These are phyloP conservation scores for Sphecodes monilicornis DNA, from an alignment of 2,888 invertebrate species.

Conservation along the genomic window DNA sequence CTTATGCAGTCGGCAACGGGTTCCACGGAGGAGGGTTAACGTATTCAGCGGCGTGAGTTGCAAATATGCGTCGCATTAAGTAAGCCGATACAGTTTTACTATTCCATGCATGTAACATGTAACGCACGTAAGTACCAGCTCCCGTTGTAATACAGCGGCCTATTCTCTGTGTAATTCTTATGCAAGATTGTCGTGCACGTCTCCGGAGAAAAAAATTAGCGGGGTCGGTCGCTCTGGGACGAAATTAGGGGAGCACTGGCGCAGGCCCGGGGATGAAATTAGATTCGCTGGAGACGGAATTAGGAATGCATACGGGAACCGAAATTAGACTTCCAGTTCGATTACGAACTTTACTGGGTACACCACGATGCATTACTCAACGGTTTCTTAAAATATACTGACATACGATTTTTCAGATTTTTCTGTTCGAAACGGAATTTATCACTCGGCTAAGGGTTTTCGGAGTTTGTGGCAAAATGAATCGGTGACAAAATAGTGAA, in stretches of 20 bases:
- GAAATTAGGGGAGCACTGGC: slow-evolving; percentile 43
- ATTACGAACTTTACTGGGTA: background rate
- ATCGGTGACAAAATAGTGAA: background rate
- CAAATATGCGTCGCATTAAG: slow-evolving; percentile 53
- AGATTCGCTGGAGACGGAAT: slow-evolving; percentile 25
- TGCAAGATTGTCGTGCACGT: slow-evolving; percentile 35
- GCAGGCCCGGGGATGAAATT: slow-evolving; percentile 17
- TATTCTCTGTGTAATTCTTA: slow-evolving; percentile 46
- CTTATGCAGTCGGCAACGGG: slow-evolving; percentile 12
- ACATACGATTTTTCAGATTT: background rate
- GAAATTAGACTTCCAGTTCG: slow-evolving; percentile 23
- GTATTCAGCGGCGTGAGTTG: slow-evolving; percentile 52
- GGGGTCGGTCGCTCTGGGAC: slow-evolving; percentile 31
- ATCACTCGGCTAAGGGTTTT: too few relatives aligned
- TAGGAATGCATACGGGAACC: slow-evolving; percentile 19
- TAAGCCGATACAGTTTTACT: slow-evolving; percentile 49
- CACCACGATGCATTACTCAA: background rate
- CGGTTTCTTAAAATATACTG: background rate
- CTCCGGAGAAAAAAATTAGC: slow-evolving; percentile 50
- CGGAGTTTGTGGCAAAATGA: too few relatives aligned
- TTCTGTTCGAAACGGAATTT: background rate
- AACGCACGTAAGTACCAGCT: slow-evolving; percentile 17
- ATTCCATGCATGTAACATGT: slow-evolving; percentile 39
- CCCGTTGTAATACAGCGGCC: slow-evolving; percentile 28
- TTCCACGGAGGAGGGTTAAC: slow-evolving; percentile 9